Evolutionary conservation across 2,888 invertebrate species (phyloP).

Genomic region (Pachydiplax longipennis): DNA sequence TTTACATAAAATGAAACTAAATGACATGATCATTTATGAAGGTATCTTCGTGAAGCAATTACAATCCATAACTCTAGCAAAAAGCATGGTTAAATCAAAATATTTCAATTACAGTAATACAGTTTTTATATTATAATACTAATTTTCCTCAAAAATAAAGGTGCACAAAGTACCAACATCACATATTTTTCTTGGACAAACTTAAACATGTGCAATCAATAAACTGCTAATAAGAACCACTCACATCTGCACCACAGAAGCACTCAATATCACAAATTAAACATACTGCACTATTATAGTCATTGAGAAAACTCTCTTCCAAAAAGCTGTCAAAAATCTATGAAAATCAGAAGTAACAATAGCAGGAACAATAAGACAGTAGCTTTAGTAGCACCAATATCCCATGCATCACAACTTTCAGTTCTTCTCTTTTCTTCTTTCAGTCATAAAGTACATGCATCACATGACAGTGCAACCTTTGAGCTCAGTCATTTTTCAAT

Average conservation of each 20-base stretch:
- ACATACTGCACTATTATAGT: conserved; percentile 13
- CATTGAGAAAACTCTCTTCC: neutral
- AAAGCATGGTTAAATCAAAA: conserved; percentile 23
- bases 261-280: conserved; percentile 35
- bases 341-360: conserved; percentile 14
- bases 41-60: neutral
- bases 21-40: neutral
- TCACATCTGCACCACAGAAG: conserved; percentile 2
- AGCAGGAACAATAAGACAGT: conserved; percentile 38
- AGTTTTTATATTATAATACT: conserved; percentile 22
- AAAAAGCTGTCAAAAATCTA: neutral
- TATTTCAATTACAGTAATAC: conserved; percentile 2
- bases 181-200: neutral
- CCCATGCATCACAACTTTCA: conserved; percentile 21
- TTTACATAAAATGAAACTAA: neutral
- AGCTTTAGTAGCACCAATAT: conserved; percentile 36
- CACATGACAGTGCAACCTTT: neutral
- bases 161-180: conserved; percentile 8
- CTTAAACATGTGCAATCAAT: neutral
- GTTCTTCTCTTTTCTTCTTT: conserved; percentile 12
- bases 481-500: neutral
- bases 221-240: neutral
- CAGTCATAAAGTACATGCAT: neutral
- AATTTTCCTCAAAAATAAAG: conserved; percentile 10
- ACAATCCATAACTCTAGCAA: conserved; percentile 9